Evolutionary conservation across 2,888 invertebrate genomes (phyloP).

Genomic region (Ephialtes manifestator): DNA sequence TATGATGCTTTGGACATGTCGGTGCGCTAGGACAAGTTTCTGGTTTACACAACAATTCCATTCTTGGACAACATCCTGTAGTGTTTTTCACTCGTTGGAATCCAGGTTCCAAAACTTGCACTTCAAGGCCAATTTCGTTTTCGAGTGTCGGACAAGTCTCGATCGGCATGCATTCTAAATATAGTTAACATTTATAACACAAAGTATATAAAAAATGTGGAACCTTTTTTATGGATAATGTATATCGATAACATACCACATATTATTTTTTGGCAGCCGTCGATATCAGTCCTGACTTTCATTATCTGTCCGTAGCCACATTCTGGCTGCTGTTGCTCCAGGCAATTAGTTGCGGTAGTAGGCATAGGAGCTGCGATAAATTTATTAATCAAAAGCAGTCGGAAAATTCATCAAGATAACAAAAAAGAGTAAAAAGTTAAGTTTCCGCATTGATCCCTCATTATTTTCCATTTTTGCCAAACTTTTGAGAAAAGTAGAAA

Average conservation of each 20-base stretch:
- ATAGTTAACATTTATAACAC: constrained; percentile 40
- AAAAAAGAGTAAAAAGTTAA: too few relatives aligned
- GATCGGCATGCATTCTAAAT: constrained; percentile 90
- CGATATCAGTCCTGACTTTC: constrained; percentile 89
- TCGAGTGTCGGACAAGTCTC: constrained; percentile 89
- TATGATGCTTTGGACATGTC: constrained; percentile 88
- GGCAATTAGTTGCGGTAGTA: constrained; percentile 87
- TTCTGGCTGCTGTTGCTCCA: constrained; percentile 89
- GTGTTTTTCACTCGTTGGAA: constrained; percentile 88
- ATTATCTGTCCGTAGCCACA: constrained; percentile 91
- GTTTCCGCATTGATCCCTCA: too few relatives aligned
- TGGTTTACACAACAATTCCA: constrained; percentile 88
- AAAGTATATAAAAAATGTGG: not conserved
- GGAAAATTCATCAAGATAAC: too few relatives aligned
- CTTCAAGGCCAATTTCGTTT: constrained; percentile 80
- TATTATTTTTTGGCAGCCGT: constrained; percentile 91
- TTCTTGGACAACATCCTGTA: constrained; percentile 91
- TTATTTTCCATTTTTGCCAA: too few relatives aligned
- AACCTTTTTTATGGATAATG: not conserved
- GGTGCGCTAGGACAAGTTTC: constrained; percentile 89
- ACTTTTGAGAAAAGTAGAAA: too few relatives aligned
- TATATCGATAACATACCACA: constrained; percentile 87
- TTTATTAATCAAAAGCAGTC: not conserved
- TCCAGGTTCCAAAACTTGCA: constrained; percentile 88
- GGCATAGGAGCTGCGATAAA: constrained; percentile 82